Base-by-base conservation (phyloP, 2,888 invertebrate species). In the Ormyrus labotus region DNA sequence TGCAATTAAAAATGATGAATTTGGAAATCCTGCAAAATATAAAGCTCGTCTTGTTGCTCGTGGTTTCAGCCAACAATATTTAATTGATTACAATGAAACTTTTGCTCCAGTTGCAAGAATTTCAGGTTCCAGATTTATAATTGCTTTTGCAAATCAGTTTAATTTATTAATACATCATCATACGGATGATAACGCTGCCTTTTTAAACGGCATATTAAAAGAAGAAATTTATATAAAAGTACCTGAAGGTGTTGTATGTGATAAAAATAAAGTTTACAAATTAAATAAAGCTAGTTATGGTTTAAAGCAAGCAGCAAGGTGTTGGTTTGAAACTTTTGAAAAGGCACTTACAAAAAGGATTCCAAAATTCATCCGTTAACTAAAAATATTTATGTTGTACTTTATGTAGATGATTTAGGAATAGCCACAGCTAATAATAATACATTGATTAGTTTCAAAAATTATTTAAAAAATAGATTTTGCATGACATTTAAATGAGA, bases 201-300 rank as follows among this genome's bases (percentile, higher is more conserved):
- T 79, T 63, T 53, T 81, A 13, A 83, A 81, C 65, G 77, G 81
- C 5, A 55, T 50, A 51, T 78, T 80, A 60, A 63, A 82, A 58
- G 80, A 83, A 61, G 83, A 84, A n/a, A 84, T 83, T 71, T 79
- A 77, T 63, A 82, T 82, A 82, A 81, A 78, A 64, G 69, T 81
- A 19, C 83, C 13, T 13, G 13, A 13, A 13, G 13, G 13, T 13
- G 13, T 13, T 13, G 13, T 13, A 13, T 13, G 13, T 13, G 13
- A 13, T 13, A 13, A 13, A 13, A 0, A 13, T 13, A 13, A 13
- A 13, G 13, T 13, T 13, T 13, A 13, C 13, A 13, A 13, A 13
- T 13, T 13, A 13, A 13, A 13, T 13, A 13, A 13, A 13, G 13
- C 82, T 55, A 80, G 81, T n/a, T 79, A 76, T 61, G 72, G 81